Conservation (phyloP, 1,140 invertebrate species). For the Microplitis mediator region DNA sequence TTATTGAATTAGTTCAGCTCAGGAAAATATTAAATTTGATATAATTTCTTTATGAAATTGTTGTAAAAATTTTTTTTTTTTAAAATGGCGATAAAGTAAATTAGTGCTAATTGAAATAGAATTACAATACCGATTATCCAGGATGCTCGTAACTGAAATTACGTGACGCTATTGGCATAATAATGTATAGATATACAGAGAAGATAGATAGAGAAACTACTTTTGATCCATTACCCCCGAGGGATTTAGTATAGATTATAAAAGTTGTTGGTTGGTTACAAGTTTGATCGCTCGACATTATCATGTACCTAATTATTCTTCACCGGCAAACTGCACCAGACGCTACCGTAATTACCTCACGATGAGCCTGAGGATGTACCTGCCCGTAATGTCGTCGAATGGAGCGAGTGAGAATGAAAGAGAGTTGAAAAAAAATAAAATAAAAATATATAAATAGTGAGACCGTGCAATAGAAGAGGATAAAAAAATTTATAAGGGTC, state of each 20-base stretch:
- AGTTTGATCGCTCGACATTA: constrained; percentile 31
- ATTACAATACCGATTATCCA: background rate
- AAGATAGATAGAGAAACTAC: too few species aligned
- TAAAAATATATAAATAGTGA: constrained; percentile 6
- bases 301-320: constrained; percentile 37
- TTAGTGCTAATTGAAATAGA: constrained; percentile 5
- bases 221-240: constrained; percentile 4
- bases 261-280: background rate
- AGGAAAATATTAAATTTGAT: too few species aligned
- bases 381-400: background rate
- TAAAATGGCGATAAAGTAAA: background rate
- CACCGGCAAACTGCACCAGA: constrained; percentile 10
- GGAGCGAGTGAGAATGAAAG: background rate
- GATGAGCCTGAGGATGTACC: constrained; percentile 16
- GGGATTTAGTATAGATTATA: too few species aligned
- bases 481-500: constrained; percentile 20
- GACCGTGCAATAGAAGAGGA: background rate
- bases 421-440: background rate
- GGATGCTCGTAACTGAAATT: background rate
- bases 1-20: too few species aligned
- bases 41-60: background rate
- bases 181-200: background rate
- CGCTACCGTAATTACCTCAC: constrained; percentile 34
- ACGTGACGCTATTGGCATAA: constrained; percentile 25
- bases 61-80: background rate